Evolutionary conservation across 2,797 vertebrate genomes (phyloP), one percentile per base, ranked within the genome.

Genomic region (Pseudotriccus pelzelni): DNA sequence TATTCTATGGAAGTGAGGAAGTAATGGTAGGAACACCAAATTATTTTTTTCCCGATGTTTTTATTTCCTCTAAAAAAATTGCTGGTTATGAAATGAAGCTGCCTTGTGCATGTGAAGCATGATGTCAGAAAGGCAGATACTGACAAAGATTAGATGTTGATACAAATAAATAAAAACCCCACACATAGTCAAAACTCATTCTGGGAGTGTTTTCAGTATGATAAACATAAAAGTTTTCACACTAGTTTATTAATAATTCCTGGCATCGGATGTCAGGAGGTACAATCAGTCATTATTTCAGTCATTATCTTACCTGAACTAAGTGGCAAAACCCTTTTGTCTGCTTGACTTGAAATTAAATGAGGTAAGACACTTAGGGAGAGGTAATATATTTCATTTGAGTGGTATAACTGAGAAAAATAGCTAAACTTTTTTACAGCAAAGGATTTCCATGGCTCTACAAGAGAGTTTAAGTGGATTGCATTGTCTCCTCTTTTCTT

Each of bases 231-330:
- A 75, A 62, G 1, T 1, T 5, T 89, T 39, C 18, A 66, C 75
- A 43, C 2, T 5, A 50, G 21, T 87, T 87, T 73, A 47, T 92
- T 84, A 60, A n/a, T 23, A 64, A 27, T 72, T 82, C 10, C n/a
- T 82, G 49, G 7, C 14, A 84, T 62, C 5, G 13, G 19, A 53
- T 55, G 10, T 72, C 43, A 58, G 20, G 24, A 82, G 22, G 30
- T 76, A 50, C 18, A 63, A 68, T 68, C 49, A 76, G 55, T 66
- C 62, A 62, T 82, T 41, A 92, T 84, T 93, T 84, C 53, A 55
- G 60, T 55, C 12, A 46, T 72, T 74, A 58, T 36, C 13, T 49
- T 90, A 78, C 14, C 49, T 46, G 63, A 78, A 46, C 55, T 56
- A 92, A 82, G 50, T 25, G 39, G 27, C 12, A 79, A 89, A 93